phyloP scores from a whole-genome alignment of 2,888 invertebrate species.

The Erebia ligea region DNA sequence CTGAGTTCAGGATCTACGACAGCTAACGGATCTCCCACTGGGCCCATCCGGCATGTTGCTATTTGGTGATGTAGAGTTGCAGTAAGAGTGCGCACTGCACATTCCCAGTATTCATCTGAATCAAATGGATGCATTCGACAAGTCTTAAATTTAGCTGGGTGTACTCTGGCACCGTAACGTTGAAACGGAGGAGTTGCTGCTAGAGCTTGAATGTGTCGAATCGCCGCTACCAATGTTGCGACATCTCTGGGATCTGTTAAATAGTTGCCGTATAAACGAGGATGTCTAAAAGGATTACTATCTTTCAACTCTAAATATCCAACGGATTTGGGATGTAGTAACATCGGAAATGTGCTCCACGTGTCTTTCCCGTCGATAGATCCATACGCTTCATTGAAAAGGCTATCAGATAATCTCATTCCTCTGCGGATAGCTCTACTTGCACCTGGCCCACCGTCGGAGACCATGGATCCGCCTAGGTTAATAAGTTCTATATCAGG shows the following conservation, averaged over 20 bases:
- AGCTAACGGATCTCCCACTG: constrained; percentile 81
- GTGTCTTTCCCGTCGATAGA: constrained; percentile 81
- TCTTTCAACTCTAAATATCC: constrained; percentile 87
- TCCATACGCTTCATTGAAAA: constrained; percentile 82
- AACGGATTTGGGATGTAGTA: constrained; percentile 89
- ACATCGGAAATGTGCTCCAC: constrained; percentile 86
- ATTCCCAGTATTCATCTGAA: constrained; percentile 88
- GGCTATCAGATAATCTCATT: constrained; percentile 80
- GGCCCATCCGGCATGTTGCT: constrained; percentile 89
- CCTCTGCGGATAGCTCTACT: constrained; percentile 77
- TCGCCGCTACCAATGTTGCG: constrained; percentile 83
- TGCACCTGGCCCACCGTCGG: constrained; percentile 77
- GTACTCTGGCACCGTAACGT: constrained; percentile 77
- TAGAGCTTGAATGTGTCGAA: constrained; percentile 85
- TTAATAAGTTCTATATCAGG: constrained; percentile 87
- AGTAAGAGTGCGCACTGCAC: constrained; percentile 84
- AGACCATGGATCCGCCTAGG: constrained; percentile 84
- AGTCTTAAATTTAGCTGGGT: constrained; percentile 77
- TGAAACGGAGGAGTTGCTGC: constrained; percentile 84
- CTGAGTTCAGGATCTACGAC: constrained; percentile 85
- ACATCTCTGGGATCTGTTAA: constrained; percentile 85
- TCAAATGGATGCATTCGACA: constrained; percentile 78
- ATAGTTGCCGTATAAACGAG: constrained; percentile 92
- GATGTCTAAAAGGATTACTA: constrained; percentile 88
- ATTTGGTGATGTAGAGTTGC: constrained; percentile 86